Evolutionary conservation across 2,113 vertebrate species (phyloP).

Genomic region (Phoxinus phoxinus): DNA sequence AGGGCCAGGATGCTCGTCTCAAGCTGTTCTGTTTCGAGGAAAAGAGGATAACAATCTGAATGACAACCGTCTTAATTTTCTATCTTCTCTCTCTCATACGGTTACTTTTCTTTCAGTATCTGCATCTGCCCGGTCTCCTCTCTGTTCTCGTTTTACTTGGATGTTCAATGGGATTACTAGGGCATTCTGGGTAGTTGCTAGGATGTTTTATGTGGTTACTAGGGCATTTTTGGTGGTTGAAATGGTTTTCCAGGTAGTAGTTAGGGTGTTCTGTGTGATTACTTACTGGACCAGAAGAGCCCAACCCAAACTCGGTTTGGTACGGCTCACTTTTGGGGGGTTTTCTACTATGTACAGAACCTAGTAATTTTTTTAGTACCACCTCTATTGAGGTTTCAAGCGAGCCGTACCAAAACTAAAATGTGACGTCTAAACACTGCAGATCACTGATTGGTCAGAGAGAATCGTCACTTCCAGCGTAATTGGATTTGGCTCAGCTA

Average conservation of each 20-base stretch:
- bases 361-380: no score
- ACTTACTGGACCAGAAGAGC: neutral
- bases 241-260: no score
- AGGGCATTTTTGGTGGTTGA: neutral
- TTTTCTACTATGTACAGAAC: no score
- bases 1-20: conserved; percentile 32
- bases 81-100: neutral
- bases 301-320: no score
- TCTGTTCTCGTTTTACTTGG: neutral
- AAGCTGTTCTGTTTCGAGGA: conserved; percentile 16
- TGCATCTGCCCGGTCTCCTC: neutral
- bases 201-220: neutral
- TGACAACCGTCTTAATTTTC: conserved; percentile 29
- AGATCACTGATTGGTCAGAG: no score
- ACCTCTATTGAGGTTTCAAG: no score
- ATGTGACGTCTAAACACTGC: no score
- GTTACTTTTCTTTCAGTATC: neutral
- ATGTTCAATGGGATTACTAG: neutral
- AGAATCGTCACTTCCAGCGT: no score
- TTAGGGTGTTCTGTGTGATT: neutral
- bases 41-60: conserved; percentile 27
- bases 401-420: no score
- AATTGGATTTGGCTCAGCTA: no score
- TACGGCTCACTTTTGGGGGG: no score
- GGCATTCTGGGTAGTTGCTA: neutral